Percentiles rank a stretch among this genome's conserved stretches.
Evolutionary conservation across 2,888 invertebrate genomes (phyloP).

Genomic region (Philereme transversata): DNA sequence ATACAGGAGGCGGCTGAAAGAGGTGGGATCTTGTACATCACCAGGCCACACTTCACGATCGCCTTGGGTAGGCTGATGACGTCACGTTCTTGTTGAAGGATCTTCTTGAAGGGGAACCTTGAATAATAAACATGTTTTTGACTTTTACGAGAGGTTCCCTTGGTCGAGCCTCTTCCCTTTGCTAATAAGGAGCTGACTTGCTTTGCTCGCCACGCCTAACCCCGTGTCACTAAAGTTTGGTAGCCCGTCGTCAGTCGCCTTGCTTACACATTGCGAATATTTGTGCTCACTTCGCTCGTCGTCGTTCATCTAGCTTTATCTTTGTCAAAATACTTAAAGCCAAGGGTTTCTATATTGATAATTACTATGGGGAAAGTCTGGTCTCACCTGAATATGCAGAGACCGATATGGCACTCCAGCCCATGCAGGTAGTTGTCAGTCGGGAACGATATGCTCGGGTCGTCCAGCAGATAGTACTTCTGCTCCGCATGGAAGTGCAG

Average conservation of each 20-base stretch:
- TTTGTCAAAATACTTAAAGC: too few species aligned
- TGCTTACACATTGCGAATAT: too few species aligned
- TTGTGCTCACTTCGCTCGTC: too few species aligned
- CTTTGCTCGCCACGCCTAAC: too few species aligned
- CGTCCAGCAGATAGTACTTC: conserved; percentile 72
- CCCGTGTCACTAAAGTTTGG: too few species aligned
- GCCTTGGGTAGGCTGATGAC: conserved; percentile 68
- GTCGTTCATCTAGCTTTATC: too few species aligned
- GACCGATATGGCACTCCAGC: conserved; percentile 69
- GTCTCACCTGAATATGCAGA: conserved; percentile 71
- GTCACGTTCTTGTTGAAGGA: conserved; percentile 65
- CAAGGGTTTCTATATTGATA: too few species aligned
- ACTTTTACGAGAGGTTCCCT: not conserved
- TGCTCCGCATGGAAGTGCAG: conserved; percentile 71
- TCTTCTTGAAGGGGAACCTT: conserved; percentile 76
- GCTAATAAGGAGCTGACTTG: too few species aligned
- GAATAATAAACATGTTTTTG: not conserved
- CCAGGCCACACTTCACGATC: conserved; percentile 75
- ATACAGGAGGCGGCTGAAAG: conserved; percentile 72
- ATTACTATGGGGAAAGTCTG: not conserved
- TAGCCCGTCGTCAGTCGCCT: too few species aligned
- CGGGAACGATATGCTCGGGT: conserved; percentile 71
- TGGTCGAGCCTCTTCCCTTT: too few species aligned
- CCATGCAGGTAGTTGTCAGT: conserved; percentile 76
- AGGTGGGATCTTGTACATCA: conserved; percentile 77